Evolutionary conservation across 2,113 vertebrate species (phyloP).

Genomic region (Sander vitreus): DNA sequence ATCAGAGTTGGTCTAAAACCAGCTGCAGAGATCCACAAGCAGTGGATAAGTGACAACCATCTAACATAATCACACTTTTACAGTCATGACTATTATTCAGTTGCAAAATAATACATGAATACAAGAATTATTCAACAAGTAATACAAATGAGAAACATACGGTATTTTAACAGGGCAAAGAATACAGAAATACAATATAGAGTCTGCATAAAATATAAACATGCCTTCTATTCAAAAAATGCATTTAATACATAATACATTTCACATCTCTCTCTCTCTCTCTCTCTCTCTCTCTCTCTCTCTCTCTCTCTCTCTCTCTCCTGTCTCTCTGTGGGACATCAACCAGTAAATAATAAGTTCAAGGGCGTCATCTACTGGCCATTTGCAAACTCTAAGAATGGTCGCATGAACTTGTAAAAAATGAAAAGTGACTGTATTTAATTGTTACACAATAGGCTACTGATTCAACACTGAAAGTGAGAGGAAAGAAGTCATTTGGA

Average conservation of each 20-base stretch:
- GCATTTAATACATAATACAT: neutral
- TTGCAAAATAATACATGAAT: neutral
- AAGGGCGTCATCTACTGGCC: conserved; percentile 33
- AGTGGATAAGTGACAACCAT: neutral
- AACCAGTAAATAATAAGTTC: neutral
- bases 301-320: neutral
- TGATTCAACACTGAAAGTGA: neutral
- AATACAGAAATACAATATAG: neutral
- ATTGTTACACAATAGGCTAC: neutral
- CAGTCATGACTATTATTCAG: neutral
- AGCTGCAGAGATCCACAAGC: neutral
- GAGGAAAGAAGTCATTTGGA: neutral
- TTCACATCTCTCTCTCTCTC: neutral
- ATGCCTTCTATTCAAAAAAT: no score
- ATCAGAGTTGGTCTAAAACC: neutral
- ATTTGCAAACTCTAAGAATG: conserved; percentile 5
- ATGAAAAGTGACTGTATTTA: neutral
- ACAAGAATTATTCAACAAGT: neutral
- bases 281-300: no score
- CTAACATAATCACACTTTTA: neutral
- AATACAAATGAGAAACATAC: neutral
- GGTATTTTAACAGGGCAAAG: no score
- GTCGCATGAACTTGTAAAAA: neutral
- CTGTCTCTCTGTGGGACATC: neutral
- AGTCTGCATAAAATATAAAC: conserved; percentile 1